These are phyloP conservation scores for Sinopyrophorus schimmeli DNA, from an alignment of 2,888 invertebrate species.

Conservation along the genomic window DNA sequence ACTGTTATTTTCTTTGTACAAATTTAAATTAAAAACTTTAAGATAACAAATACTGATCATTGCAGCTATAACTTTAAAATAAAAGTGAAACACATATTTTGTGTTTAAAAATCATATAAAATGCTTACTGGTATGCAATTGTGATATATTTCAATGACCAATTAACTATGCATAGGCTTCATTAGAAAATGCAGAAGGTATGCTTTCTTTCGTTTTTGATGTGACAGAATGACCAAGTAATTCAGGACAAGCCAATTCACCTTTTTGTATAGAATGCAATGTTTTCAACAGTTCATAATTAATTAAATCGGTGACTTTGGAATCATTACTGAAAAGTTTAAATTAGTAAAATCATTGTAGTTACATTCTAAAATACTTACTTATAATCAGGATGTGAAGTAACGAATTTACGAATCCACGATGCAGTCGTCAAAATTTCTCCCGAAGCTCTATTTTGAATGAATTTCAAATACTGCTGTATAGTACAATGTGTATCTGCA, in stretches of 20 bases:
- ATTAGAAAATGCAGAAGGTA: constrained; percentile 71
- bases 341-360: neutral
- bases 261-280: constrained; percentile 73
- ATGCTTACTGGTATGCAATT: no score
- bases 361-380: constrained; percentile 57
- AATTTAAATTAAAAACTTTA: no score
- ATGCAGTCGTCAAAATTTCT: constrained; percentile 89
- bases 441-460: constrained; percentile 88
- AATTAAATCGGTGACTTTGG: constrained; percentile 82
- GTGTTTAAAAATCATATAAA: no score
- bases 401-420: constrained; percentile 93
- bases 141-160: neutral
- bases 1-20: no score
- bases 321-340: constrained; percentile 68
- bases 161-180: constrained; percentile 12
- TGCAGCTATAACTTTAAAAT: no score
- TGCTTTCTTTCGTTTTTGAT: constrained; percentile 83
- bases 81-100: no score
- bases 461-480: constrained; percentile 93
- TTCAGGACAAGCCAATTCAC: constrained; percentile 71
- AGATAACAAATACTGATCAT: no score
- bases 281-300: constrained; percentile 88
- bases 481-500: constrained; percentile 96
- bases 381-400: constrained; percentile 86
- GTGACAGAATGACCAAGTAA: constrained; percentile 73